Evolutionary conservation across 2,113 vertebrate genomes (phyloP).

Genomic region (Phyllostomus hastatus): DNA sequence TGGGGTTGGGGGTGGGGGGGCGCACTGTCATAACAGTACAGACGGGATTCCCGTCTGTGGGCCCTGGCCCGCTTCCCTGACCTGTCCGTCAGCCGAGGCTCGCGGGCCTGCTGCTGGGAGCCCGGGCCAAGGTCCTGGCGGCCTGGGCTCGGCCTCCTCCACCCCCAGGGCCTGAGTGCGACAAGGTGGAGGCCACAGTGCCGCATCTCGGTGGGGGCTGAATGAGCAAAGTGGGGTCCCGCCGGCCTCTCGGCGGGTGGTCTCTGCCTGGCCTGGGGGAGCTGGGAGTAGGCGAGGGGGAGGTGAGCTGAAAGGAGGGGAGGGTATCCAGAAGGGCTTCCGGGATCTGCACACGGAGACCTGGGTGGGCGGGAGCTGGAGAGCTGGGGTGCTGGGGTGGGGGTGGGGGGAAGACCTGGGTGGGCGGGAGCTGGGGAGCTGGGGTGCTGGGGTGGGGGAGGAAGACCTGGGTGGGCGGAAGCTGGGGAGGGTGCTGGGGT

Average conservation of each 20-base stretch:
- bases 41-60: neutral
- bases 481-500: neutral
- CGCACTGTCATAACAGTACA: fast-evolving
- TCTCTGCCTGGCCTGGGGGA: neutral
- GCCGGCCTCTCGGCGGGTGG: too few relatives aligned
- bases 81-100: too few relatives aligned
- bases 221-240: neutral
- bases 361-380: neutral
- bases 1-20: neutral
- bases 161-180: neutral
- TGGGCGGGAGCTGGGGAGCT: too few relatives aligned
- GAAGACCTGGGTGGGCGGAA: too few relatives aligned
- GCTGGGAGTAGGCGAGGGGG: too few relatives aligned
- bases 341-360: neutral
- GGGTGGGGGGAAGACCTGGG: neutral
- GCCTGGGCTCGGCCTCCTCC: too few relatives aligned
- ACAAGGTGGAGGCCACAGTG: neutral
- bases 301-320: too few relatives aligned
- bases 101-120: neutral
- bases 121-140: neutral
- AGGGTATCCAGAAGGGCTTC: too few relatives aligned
- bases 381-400: fast-evolving
- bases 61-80: too few relatives aligned
- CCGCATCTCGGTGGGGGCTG: neutral
- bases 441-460: too few relatives aligned